These are phyloP conservation scores for Exaiptasia diaphana DNA, from an alignment of 64 coral and sea anemone species.

Conservation along the genomic window DNA sequence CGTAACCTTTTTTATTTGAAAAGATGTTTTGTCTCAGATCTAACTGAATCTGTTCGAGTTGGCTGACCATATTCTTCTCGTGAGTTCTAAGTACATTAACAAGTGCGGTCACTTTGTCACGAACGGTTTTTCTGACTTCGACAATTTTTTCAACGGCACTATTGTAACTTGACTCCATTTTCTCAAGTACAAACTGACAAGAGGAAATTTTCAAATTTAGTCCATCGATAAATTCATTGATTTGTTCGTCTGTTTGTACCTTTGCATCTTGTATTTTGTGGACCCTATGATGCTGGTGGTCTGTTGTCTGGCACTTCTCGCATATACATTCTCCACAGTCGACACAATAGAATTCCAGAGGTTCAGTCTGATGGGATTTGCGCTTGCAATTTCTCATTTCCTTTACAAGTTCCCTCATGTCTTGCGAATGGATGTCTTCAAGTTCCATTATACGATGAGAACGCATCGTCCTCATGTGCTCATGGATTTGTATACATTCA, in stretches of 20 bases:
- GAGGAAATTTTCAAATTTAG: constrained; percentile 25
- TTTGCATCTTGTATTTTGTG: constrained; percentile 24
- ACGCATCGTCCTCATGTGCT: constrained; percentile 63
- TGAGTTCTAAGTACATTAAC: constrained; percentile 36
- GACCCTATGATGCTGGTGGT: constrained; percentile 25
- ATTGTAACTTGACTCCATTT: constrained; percentile 41
- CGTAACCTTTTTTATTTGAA: constrained; percentile 52
- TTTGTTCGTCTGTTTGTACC: constrained; percentile 14
- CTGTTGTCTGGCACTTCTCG: constrained; percentile 29
- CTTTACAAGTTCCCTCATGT: constrained; percentile 57
- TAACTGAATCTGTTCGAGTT: constrained; percentile 59
- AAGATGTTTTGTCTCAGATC: constrained; percentile 58
- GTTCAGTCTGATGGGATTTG: constrained; percentile 58
- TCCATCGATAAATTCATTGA: constrained; percentile 11
- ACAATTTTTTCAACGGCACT: constrained; percentile 33
- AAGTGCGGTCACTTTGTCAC: constrained; percentile 28
- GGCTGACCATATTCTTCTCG: constrained; percentile 42
- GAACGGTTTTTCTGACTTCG: constrained; percentile 20
- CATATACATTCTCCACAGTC: constrained; percentile 59
- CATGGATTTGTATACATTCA: constrained; percentile 63
- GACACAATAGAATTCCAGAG: constrained; percentile 44
- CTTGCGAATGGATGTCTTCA: constrained; percentile 41
- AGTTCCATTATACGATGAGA: constrained; percentile 40
- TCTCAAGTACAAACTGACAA: constrained; percentile 2
- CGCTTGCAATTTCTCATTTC: constrained; percentile 44